Base-by-base conservation (phyloP, 64 coral and sea anemone genomes). In the Orbicella faveolata region DNA sequence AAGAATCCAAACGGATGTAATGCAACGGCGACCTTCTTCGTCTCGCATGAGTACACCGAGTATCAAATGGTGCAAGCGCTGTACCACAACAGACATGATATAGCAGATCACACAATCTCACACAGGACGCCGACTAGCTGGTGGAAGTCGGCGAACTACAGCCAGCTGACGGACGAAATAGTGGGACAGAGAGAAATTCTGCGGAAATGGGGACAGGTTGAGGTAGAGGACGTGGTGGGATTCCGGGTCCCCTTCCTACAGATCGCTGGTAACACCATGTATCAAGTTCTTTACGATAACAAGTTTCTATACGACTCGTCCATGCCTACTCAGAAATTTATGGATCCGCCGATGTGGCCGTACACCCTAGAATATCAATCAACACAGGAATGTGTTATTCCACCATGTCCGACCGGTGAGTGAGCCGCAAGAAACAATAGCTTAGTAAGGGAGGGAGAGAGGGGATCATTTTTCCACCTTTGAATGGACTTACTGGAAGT, bases 1-100 rank as follows among this genome's bases (percentile, higher is more conserved):
- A 70, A 86, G 23, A 98, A 98, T 59, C 96, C 96, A 3, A 98
- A 98, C 61, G 84, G 73, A 0, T 98, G 96, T 70, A 83, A 70
- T 23, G 93, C 93, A 10, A 88, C 76, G 2, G 93, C 93, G 11
- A 98, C 96, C 0, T 98, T 93, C 78, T 98, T 98, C 86, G 93
- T 98, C 4, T 98, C 96, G 5, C 96, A 98, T 36, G 88, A 98
- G 73, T 98, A 86, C 18, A 98, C 96, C 11, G 83, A 98, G 67
- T 98, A 98, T 72, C 88, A 88, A 55, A 93, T 98, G 96, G 77
- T 76, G 13, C 91, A 98, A 19, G 90, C 90, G 1, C 61, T 98
- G 1, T 98, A 98, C 61, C 88, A 95, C 68, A 66, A 98, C 63
- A 68, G 96, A 18, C 91, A 95, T n/a, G 96, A 95, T 33, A 95